Percentiles rank a stretch among this genome's conserved stretches.
phyloP scores from a whole-genome alignment of 2,113 vertebrate species.

The Nicator chloris region DNA sequence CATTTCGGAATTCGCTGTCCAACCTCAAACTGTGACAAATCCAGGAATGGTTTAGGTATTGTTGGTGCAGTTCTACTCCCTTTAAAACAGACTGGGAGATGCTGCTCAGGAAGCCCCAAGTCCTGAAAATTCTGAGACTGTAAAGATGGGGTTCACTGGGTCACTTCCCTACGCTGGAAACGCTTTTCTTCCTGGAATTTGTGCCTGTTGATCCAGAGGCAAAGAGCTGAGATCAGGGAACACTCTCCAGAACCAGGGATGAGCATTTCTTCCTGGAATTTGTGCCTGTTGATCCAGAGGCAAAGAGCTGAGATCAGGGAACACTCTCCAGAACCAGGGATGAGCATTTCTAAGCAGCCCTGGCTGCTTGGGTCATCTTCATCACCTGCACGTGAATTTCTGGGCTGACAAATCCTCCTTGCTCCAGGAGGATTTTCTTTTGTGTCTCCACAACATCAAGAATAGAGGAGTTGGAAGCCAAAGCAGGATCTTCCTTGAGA shows the following conservation, averaged over 20 bases:
- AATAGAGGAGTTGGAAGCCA: neutral
- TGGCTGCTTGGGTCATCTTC: neutral
- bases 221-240: neutral
- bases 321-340: neutral
- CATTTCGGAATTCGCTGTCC: neutral
- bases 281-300: neutral
- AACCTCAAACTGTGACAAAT: neutral
- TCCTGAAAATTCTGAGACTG: neutral
- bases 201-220: neutral
- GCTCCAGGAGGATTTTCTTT: neutral
- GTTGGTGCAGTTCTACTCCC: fast-evolving
- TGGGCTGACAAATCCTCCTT: neutral
- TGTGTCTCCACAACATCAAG: fast-evolving
- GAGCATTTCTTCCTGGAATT: neutral
- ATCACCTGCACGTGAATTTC: neutral
- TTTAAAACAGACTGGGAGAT: neutral
- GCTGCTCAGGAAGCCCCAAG: neutral
- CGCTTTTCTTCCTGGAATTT: neutral
- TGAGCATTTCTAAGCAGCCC: neutral
- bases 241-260: neutral
- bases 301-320: neutral
- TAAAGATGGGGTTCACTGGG: neutral
- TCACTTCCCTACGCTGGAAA: neutral
- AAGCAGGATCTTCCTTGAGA: too few species aligned
- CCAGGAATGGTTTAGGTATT: neutral